Conservation (phyloP, 92 coral and sea anemone genomes). For the Epizoanthus stellaris region DNA sequence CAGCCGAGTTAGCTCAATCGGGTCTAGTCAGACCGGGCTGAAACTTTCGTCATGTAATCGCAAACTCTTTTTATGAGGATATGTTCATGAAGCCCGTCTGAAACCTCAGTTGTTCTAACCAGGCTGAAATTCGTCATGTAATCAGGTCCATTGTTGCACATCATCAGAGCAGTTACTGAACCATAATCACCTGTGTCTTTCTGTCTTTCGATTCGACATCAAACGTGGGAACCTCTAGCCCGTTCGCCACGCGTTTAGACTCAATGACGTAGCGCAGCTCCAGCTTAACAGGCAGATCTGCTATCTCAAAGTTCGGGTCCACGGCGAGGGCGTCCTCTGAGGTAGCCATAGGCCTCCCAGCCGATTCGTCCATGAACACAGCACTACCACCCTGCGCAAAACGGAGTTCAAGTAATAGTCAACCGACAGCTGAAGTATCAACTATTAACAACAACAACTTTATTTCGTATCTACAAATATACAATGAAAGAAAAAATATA, state of each 20-base stretch:
- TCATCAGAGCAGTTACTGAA: neutral
- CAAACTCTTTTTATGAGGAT: too few relatives aligned
- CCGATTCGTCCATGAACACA: constrained; percentile 64
- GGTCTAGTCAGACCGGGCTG: too few relatives aligned
- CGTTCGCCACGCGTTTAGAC: constrained; percentile 92
- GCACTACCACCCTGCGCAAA: constrained; percentile 68
- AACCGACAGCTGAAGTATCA: neutral
- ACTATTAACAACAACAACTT: too few relatives aligned
- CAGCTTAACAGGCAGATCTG: constrained; percentile 95
- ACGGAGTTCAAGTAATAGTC: neutral
- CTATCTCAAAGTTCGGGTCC: constrained; percentile 90
- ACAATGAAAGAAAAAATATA: too few relatives aligned
- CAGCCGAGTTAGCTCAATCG: too few relatives aligned
- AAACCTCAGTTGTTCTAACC: too few relatives aligned
- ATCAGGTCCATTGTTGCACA: constrained; percentile 17
- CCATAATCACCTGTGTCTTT: constrained; percentile 57
- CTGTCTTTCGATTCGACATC: constrained; percentile 61
- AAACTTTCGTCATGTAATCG: too few relatives aligned
- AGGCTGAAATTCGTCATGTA: too few relatives aligned
- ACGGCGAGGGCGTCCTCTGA: constrained; percentile 63
- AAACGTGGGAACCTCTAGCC: constrained; percentile 92
- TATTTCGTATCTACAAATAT: too few relatives aligned
- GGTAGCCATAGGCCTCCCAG: constrained; percentile 20
- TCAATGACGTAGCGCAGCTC: constrained; percentile 96
- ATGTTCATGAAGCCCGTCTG: too few relatives aligned